Evolutionary conservation across 2,113 vertebrate species (phyloP).

Genomic region (Phocoena phocoena): DNA sequence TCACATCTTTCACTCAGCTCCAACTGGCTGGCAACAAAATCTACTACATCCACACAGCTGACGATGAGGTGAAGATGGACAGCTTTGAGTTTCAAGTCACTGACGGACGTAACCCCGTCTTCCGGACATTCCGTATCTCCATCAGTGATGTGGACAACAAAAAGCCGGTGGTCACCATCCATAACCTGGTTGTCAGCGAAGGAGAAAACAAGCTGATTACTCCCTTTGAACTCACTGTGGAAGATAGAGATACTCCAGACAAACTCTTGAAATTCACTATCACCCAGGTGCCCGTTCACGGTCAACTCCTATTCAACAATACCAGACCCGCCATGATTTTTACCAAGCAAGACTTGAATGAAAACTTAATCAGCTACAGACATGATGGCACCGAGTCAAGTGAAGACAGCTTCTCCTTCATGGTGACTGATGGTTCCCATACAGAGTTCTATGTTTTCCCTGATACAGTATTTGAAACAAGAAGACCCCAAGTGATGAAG

Average conservation of each 20-base stretch:
- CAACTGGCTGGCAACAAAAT: conserved; percentile 96
- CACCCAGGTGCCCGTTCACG: conserved; percentile 92
- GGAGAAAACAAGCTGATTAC: conserved; percentile 94
- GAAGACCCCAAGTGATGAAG: conserved; percentile 92
- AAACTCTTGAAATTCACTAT: conserved; percentile 89
- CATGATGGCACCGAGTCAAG: conserved; percentile 92
- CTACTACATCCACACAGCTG: conserved; percentile 95
- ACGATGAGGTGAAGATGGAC: conserved; percentile 97
- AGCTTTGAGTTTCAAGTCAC: conserved; percentile 98
- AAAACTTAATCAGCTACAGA: conserved; percentile 96
- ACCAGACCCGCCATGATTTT: conserved; percentile 87
- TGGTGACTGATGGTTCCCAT: conserved; percentile 95
- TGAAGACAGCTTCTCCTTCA: conserved; percentile 96
- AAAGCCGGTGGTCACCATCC: conserved; percentile 93
- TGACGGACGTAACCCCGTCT: conserved; percentile 95
- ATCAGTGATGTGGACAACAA: conserved; percentile 97
- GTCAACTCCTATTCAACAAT: conserved; percentile 92
- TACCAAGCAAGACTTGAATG: conserved; percentile 95
- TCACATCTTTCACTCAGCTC: conserved; percentile 95
- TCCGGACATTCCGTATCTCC: conserved; percentile 95
- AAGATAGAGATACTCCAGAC: conserved; percentile 94
- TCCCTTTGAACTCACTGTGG: conserved; percentile 94
- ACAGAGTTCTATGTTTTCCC: conserved; percentile 96
- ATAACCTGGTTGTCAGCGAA: conserved; percentile 89
- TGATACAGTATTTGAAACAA: conserved; percentile 92